phyloP scores from a whole-genome alignment of 2,888 invertebrate species.

The Drosophila siamana region DNA sequence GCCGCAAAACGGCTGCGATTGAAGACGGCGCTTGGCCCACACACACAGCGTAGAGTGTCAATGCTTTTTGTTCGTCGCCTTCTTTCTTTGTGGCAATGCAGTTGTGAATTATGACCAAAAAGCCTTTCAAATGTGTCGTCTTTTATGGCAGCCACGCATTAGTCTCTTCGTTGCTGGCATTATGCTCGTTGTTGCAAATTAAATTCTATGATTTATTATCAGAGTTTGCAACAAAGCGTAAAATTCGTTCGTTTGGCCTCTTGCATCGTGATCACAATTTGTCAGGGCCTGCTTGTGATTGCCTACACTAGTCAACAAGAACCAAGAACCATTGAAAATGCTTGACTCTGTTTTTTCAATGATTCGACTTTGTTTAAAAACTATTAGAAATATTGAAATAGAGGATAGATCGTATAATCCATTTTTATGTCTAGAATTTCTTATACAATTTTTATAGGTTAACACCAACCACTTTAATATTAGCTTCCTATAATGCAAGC shows the following conservation, averaged over 20 bases:
- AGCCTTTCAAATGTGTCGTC: constrained; percentile 49
- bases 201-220: constrained; percentile 78
- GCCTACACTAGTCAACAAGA: constrained; percentile 57
- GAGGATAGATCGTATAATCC: background rate
- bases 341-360: background rate
- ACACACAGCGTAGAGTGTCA: constrained; percentile 24
- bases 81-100: constrained; percentile 28
- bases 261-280: constrained; percentile 9
- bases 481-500: too few relatives aligned
- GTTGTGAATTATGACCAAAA: constrained; percentile 67
- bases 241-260: constrained; percentile 76
- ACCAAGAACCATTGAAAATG: background rate
- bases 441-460: too few relatives aligned
- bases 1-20: constrained; percentile 16
- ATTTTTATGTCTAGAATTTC: background rate
- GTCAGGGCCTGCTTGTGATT: constrained; percentile 34
- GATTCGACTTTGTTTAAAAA: background rate
- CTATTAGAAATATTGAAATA: background rate
- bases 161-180: constrained; percentile 32
- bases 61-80: background rate
- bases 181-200: constrained; percentile 60
- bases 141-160: constrained; percentile 49
- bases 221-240: constrained; percentile 75
- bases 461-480: too few relatives aligned
- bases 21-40: constrained; percentile 52